These are phyloP conservation scores for Andrena flavipes DNA, from an alignment of 2,888 invertebrate species.

Conservation along the genomic window DNA sequence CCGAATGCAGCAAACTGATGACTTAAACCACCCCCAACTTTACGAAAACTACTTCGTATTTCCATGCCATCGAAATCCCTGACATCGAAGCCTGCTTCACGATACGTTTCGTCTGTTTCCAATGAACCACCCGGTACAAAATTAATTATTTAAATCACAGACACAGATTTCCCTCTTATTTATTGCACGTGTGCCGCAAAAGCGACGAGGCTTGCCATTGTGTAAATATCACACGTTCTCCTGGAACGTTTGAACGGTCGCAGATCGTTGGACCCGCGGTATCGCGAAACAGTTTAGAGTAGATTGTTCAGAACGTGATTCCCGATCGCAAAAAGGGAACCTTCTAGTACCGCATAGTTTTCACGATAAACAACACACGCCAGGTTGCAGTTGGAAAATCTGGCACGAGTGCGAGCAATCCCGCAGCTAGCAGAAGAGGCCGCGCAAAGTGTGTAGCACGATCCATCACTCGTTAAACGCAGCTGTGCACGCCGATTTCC, in stretches of 20 bases:
- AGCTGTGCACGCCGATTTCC: slow-evolving; percentile 71
- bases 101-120: too few relatives aligned
- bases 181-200: neutral
- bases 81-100: too few relatives aligned
- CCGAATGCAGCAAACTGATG: too few relatives aligned
- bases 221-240: neutral
- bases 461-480: slow-evolving; percentile 72
- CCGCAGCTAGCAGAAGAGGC: slow-evolving; percentile 47
- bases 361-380: slow-evolving; percentile 39
- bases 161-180: neutral
- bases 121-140: too few relatives aligned
- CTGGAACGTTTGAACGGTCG: neutral
- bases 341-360: neutral
- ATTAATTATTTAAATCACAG: too few relatives aligned
- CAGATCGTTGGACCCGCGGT: neutral
- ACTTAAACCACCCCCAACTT: too few relatives aligned
- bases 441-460: slow-evolving; percentile 55
- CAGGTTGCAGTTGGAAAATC: slow-evolving; percentile 55
- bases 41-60: too few relatives aligned
- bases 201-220: neutral
- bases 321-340: slow-evolving; percentile 9
- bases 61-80: too few relatives aligned
- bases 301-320: slow-evolving; percentile 10
- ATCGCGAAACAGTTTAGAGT: neutral
- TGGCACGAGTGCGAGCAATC: slow-evolving; percentile 56